These are phyloP conservation scores for Brachionus koreanus DNA, from an alignment of 1,140 invertebrate species.

Conservation along the genomic window DNA sequence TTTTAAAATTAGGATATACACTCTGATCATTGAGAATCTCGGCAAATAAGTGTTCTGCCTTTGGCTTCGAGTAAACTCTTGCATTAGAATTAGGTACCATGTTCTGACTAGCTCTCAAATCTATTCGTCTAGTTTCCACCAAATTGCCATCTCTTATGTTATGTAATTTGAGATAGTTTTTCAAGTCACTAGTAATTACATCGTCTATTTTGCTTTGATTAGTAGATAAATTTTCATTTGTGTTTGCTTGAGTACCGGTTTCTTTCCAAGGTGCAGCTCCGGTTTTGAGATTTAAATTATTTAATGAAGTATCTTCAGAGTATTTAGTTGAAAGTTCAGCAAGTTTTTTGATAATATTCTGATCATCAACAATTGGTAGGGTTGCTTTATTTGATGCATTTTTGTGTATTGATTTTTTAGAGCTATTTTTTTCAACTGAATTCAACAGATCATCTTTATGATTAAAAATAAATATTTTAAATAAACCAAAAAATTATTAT, in stretches of 20 bases:
- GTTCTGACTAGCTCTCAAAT: conserved; percentile 18
- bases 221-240: not conserved
- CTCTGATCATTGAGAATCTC: not conserved
- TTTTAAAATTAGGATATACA: conserved; percentile 5
- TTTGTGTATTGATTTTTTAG: not conserved
- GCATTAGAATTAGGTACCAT: not conserved
- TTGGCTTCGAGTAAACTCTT: conserved; percentile 23
- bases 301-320: not conserved
- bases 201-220: not conserved
- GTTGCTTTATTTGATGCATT: not conserved
- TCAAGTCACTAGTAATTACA: not conserved
- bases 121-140: not conserved
- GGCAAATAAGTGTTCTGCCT: conserved; percentile 1
- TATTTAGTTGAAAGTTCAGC: not conserved
- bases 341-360: conserved; percentile 16
- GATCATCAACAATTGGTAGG: not conserved
- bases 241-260: not conserved
- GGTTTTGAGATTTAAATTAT: not conserved
- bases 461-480: not conserved
- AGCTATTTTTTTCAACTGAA: not conserved
- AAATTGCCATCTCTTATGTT: conserved; percentile 27
- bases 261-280: not conserved
- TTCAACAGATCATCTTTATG: not conserved
- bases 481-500: not conserved
- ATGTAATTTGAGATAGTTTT: conserved; percentile 15